Evolutionary conservation across 2,888 invertebrate genomes (phyloP), one percentile per base, ranked within the genome.

Genomic region (Eristalis tenax): DNA sequence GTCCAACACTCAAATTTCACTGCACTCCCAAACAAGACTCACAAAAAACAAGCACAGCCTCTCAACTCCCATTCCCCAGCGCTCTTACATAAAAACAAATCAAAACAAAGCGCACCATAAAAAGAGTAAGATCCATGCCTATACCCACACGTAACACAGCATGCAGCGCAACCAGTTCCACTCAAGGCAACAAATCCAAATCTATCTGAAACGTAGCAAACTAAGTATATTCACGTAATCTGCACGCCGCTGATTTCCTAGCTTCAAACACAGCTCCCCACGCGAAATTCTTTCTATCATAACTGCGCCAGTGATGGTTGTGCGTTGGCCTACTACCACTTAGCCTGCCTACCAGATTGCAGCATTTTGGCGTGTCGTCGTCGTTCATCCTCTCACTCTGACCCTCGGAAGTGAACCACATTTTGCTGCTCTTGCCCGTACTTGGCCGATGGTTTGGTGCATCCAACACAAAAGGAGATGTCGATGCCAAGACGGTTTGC

Each of bases 251-350:
- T 70, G 75, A 65, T 76, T 82, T 77, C 70, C 59, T 59, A 15
- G 23, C 59, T 6, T 18, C 56, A 56, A 78, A 77, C 32, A 68
- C 73, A 81, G 1, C 23, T 78, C 85, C 85, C 77, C 85, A 82
- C 85, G 77, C 85, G 40, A 86, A 85, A 82, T 82, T 82, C 68
- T 57, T 78, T 78, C 69, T 28, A 65, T 77, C 82, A 85, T 84
- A 76, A 73, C 32, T 40, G 59, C 18, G 56, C 22, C 56, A 15
- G 23, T 23, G 23, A 28, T 26, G 59, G 26, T 23, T 13, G 59
- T 23, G 59, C 13, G 23, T 59, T 23, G 59, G 59, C 59, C 59
- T 26, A 59, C 59, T 28, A 59, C 59, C 59, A 59, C 43, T n/a
- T 18, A 4, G n/a, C 6, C 43, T n/a, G 75, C 38, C 43, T 43